These are phyloP conservation scores for Drosophila malerkotliana DNA, from an alignment of 1,140 invertebrate species.

Conservation along the genomic window DNA sequence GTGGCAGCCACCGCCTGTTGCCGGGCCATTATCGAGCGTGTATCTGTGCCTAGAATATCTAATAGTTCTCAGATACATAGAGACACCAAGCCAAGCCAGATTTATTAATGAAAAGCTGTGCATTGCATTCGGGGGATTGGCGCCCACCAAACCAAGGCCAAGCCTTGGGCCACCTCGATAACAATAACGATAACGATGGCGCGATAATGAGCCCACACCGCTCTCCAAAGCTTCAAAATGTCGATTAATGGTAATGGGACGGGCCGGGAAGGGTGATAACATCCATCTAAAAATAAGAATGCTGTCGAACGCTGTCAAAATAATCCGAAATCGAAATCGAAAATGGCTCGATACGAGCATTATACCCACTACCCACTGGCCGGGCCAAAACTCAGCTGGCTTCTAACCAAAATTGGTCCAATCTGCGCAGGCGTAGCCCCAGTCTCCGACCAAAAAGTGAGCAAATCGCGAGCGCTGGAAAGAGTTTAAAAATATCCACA, in stretches of 20 bases:
- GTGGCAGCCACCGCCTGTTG: constrained; percentile 46
- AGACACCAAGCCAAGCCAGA: constrained; percentile 26
- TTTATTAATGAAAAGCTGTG: constrained; percentile 72
- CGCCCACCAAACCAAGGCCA: constrained; percentile 8
- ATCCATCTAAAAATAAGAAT: constrained; percentile 63
- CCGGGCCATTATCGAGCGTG: constrained; percentile 54
- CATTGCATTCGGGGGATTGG: constrained; percentile 42
- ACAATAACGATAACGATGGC: constrained; percentile 32
- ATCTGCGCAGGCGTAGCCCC: constrained; percentile 44
- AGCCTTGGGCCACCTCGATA: constrained; percentile 11
- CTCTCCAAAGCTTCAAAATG: constrained; percentile 13
- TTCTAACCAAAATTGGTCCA: constrained; percentile 46
- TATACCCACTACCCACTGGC: constrained; percentile 22
- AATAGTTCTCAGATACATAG: constrained; percentile 23
- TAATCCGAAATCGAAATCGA: constrained; percentile 43
- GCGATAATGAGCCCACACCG: not conserved
- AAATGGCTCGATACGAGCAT: constrained; percentile 31
- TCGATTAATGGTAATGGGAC: constrained; percentile 48
- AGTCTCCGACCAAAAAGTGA: no score
- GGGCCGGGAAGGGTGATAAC: constrained; percentile 26
- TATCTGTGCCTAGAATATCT: constrained; percentile 56
- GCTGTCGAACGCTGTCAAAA: constrained; percentile 48
- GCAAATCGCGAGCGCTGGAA: constrained; percentile 5
- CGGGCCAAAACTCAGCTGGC: constrained; percentile 3
- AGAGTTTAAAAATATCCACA: constrained; percentile 55